Evolutionary conservation across 2,888 invertebrate genomes (phyloP).

Genomic region (Antheraea yamamai): DNA sequence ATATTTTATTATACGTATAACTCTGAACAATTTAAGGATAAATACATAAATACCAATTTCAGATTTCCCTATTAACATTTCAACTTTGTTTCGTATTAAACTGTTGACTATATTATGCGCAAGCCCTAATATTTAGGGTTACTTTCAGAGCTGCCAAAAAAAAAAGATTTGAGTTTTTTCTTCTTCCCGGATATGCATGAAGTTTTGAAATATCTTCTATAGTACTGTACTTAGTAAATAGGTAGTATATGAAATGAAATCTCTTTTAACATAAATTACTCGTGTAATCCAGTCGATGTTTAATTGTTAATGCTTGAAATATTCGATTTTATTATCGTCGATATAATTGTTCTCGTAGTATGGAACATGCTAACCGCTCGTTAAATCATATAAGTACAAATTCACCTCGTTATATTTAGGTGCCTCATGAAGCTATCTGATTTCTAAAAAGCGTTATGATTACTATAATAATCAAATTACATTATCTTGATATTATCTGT

Average conservation of each 20-base stretch:
- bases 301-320: constrained; percentile 46
- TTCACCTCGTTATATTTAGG: constrained; percentile 3
- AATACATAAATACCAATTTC: too few species aligned
- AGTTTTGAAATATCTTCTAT: neutral
- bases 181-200: too few species aligned
- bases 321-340: constrained; percentile 45
- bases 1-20: too few species aligned
- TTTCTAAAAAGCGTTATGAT: constrained; percentile 7
- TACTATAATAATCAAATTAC: neutral
- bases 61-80: too few species aligned
- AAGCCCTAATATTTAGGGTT: too few species aligned
- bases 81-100: too few species aligned
- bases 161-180: too few species aligned
- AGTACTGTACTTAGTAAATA: neutral
- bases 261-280: constrained; percentile 29
- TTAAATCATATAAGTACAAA: constrained; percentile 29
- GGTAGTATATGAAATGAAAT: constrained; percentile 35
- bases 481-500: neutral
- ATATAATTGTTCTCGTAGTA: constrained; percentile 37
- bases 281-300: constrained; percentile 41
- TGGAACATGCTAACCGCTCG: constrained; percentile 47
- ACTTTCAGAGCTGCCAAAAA: too few species aligned
- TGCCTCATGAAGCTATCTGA: constrained; percentile 11
- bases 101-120: too few species aligned
- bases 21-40: too few species aligned